A percentile compares a stretch with the other conserved stretches of the same genome.
Evolutionary conservation across 2,797 vertebrate genomes (phyloP).

Genomic region (Acipenser ruthenus): DNA sequence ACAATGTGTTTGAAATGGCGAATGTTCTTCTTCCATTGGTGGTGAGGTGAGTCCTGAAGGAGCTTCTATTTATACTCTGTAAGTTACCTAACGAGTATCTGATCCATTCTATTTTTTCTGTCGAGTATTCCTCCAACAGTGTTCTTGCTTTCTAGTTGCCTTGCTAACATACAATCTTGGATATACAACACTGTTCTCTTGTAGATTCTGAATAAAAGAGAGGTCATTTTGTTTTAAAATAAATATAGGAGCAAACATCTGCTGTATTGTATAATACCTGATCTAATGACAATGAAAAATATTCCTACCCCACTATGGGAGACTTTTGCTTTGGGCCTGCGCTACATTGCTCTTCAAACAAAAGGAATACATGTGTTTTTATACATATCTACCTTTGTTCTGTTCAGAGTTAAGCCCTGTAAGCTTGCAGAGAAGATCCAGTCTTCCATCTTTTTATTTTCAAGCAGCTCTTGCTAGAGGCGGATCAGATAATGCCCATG

Average conservation of each 20-base stretch:
- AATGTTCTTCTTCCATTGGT: background rate
- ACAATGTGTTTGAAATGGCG: constrained; percentile 3
- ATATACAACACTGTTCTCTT: too few relatives aligned
- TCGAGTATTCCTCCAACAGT: background rate
- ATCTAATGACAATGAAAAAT: background rate
- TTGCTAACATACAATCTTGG: too few relatives aligned
- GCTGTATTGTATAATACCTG: background rate
- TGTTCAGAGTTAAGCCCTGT: background rate
- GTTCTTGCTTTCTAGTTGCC: too few relatives aligned
- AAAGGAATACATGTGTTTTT: background rate
- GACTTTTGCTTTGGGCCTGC: background rate
- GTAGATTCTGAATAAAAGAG: too few relatives aligned
- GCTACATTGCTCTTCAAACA: constrained; percentile 1
- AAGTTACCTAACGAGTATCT: background rate
- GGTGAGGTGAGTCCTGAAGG: background rate
- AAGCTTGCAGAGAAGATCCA: background rate
- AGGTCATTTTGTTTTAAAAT: too few relatives aligned
- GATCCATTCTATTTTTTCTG: constrained; percentile 9
- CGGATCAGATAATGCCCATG: background rate
- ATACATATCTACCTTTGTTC: constrained; percentile 1
- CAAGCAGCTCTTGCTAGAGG: background rate
- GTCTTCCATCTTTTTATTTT: background rate
- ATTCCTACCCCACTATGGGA: background rate
- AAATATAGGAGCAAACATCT: too few relatives aligned
- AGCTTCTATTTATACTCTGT: background rate